Percentiles rank a stretch among this genome's conserved stretches.
These are phyloP conservation scores for Danaus chrysippus DNA, from an alignment of 2,888 invertebrate species.

Conservation along the genomic window DNA sequence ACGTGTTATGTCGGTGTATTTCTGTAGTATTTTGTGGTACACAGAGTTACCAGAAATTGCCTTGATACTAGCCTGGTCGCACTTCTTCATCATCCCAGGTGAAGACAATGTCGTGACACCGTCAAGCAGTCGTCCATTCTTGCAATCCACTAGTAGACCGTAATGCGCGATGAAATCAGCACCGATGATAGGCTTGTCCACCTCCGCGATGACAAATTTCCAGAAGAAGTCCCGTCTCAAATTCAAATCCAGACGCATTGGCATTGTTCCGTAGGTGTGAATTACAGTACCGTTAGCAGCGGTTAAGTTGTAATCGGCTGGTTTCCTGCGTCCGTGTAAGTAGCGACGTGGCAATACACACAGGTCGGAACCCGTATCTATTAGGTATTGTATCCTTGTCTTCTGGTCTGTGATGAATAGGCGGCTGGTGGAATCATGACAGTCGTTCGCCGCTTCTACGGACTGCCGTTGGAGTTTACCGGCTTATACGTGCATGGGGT, in stretches of 20 bases:
- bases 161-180: conserved; percentile 39
- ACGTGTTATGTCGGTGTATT: conserved; percentile 23
- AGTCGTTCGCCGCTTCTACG: conserved; percentile 23
- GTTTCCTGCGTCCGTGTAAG: background rate
- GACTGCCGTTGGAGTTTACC: conserved; percentile 19
- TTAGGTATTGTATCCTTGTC: conserved; percentile 20
- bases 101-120: conserved; percentile 20
- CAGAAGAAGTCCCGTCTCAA: conserved; percentile 10
- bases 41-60: conserved; percentile 12
- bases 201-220: conserved; percentile 11
- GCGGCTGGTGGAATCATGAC: conserved; percentile 16
- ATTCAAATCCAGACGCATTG: conserved; percentile 3
- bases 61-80: conserved; percentile 19
- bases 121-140: conserved; percentile 31
- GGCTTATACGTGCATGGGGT: conserved; percentile 7
- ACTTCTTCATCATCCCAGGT: background rate
- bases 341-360: conserved; percentile 11
- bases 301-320: conserved; percentile 2
- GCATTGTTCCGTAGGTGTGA: conserved; percentile 12
- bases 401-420: conserved; percentile 26
- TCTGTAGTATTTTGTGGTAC: conserved; percentile 20
- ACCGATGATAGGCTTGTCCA: conserved; percentile 39
- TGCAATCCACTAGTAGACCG: conserved; percentile 40
- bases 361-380: conserved; percentile 24
- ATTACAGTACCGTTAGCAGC: conserved; percentile 14